A percentile compares a stretch with the other conserved stretches of the same genome.
phyloP scores from a whole-genome alignment of 2,113 vertebrate species.

The Sminthopsis crassicaudata region DNA sequence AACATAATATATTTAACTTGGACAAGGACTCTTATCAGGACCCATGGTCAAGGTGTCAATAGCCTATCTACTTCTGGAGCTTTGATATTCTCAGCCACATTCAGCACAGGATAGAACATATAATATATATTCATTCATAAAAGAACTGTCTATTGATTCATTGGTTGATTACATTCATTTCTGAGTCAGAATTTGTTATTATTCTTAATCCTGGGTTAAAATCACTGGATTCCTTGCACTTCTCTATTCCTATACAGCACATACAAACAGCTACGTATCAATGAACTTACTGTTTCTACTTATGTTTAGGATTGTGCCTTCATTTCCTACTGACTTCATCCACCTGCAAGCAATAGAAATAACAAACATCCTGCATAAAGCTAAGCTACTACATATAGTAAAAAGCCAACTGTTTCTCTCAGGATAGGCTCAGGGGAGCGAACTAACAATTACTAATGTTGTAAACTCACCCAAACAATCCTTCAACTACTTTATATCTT shows the following conservation, averaged over 20 bases:
- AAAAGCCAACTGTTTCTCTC: constrained; percentile 37
- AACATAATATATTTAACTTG: background rate
- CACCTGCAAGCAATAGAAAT: constrained; percentile 40
- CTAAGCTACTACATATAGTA: constrained; percentile 2
- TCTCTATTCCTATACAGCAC: background rate
- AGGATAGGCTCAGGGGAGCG: constrained; percentile 12
- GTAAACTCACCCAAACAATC: constrained; percentile 34
- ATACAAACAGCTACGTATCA: background rate
- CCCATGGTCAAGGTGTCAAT: background rate
- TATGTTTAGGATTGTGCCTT: constrained; percentile 7
- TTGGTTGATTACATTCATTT: background rate
- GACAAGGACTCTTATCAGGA: background rate
- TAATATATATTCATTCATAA: background rate
- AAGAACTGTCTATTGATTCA: background rate
- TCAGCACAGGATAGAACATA: background rate
- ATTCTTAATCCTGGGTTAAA: constrained; percentile 5
- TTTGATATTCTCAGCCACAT: background rate
- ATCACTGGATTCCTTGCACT: background rate
- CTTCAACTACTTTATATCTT: constrained; percentile 39
- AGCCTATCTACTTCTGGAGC: background rate
- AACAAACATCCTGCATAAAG: constrained; percentile 39
- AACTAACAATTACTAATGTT: constrained; percentile 44
- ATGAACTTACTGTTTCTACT: background rate
- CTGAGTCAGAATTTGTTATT: background rate
- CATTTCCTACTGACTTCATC: constrained; percentile 48